These are phyloP conservation scores for Lagocephalus sceleratus DNA, from an alignment of 2,797 vertebrate species.

Conservation along the genomic window DNA sequence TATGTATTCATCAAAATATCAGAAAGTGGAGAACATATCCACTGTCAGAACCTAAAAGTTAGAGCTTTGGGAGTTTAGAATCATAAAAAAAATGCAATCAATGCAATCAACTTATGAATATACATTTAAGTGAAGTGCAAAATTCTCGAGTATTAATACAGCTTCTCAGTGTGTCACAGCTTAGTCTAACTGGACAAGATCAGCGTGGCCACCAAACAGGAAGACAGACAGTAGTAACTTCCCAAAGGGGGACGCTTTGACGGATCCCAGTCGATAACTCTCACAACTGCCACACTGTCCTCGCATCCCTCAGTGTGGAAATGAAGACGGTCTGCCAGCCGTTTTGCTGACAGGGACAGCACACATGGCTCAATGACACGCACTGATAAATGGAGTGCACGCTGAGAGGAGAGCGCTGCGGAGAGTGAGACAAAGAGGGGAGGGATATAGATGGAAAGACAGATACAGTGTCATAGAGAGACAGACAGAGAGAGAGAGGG, in stretches of 20 bases:
- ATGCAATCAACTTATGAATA: no score
- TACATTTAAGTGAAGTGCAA: no score
- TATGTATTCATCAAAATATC: no score
- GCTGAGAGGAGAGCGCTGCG: slow-evolving; percentile 33
- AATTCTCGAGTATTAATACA: no score
- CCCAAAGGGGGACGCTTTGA: slow-evolving; percentile 59
- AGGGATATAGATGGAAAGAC: slow-evolving; percentile 44
- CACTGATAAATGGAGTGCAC: slow-evolving; percentile 55
- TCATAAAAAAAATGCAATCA: no score
- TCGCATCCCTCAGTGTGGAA: slow-evolving; percentile 64
- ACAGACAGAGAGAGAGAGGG: slow-evolving; percentile 44
- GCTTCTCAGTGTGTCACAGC: no score
- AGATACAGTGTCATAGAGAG: slow-evolving; percentile 43
- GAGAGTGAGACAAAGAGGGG: slow-evolving; percentile 39
- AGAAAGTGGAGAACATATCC: slow-evolving; percentile 25
- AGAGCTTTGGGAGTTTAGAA: no score
- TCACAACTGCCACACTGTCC: slow-evolving; percentile 63
- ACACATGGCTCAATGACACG: slow-evolving; percentile 62
- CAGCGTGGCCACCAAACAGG: slow-evolving; percentile 37
- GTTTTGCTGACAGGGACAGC: slow-evolving; percentile 65
- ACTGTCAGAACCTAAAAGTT: not conserved
- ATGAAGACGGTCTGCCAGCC: slow-evolving; percentile 64
- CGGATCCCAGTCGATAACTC: slow-evolving; percentile 66
- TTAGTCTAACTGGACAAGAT: slow-evolving; percentile 18
- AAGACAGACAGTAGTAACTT: slow-evolving; percentile 38